phyloP scores from a whole-genome alignment of 64 coral and sea anemone genomes.

The Stichodactyla mertensii region DNA sequence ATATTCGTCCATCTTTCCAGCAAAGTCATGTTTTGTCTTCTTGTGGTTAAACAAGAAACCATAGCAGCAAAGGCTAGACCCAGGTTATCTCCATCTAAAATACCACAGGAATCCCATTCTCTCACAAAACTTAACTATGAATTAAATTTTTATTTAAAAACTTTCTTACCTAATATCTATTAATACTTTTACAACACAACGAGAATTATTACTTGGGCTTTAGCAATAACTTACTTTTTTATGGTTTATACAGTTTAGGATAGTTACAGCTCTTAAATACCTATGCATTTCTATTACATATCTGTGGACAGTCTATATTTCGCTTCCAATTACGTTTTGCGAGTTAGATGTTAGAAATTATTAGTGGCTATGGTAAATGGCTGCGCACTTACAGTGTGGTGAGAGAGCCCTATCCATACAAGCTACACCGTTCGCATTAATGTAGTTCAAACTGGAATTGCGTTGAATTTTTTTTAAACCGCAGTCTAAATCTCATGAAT shows the following conservation, averaged over 20 bases:
- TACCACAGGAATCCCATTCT: neutral
- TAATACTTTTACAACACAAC: neutral
- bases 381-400: no score
- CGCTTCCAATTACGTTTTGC: no score
- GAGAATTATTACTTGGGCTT: neutral
- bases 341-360: no score
- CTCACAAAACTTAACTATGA: neutral
- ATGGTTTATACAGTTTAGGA: neutral
- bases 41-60: conserved; percentile 33
- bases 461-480: no score
- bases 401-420: no score
- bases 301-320: no score
- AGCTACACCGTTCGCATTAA: no score
- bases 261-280: neutral
- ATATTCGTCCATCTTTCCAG: neutral
- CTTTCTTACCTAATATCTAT: neutral
- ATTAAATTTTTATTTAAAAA: neutral
- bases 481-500: no score
- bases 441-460: no score
- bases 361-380: no score
- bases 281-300: no score
- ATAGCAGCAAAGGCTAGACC: conserved; percentile 11
- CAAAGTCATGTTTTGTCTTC: conserved; percentile 11
- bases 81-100: neutral
- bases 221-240: neutral